Conservation (phyloP, 1,140 invertebrate species). For the Lasaia peninsularis region DNA sequence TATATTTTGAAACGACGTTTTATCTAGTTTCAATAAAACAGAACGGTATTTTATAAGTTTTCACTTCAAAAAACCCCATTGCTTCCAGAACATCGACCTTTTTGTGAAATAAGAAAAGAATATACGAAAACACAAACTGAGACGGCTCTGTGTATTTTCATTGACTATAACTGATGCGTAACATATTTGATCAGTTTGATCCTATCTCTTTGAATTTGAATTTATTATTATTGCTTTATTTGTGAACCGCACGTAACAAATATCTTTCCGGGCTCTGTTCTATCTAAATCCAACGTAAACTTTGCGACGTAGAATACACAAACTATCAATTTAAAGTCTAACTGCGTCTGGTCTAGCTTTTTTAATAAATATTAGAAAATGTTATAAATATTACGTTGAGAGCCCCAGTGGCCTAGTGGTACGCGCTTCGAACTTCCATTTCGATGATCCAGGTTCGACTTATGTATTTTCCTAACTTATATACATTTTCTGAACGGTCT, state of each 20-base stretch:
- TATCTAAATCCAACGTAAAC: constrained; percentile 14
- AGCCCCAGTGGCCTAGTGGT: too few species aligned
- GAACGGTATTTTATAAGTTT: too few species aligned
- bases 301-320: constrained; percentile 17
- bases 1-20: too few species aligned
- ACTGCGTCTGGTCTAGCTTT: neutral
- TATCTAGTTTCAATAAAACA: too few species aligned
- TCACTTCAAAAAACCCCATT: too few species aligned
- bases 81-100: too few species aligned
- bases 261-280: neutral
- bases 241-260: constrained; percentile 1
- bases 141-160: constrained; percentile 3
- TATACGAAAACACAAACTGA: neutral
- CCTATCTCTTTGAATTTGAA: constrained; percentile 10
- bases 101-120: too few species aligned
- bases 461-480: too few species aligned
- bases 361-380: neutral
- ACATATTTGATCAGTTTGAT: neutral
- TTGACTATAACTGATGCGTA: constrained; percentile 1
- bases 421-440: too few species aligned
- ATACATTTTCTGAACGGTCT: too few species aligned
- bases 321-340: constrained; percentile 15
- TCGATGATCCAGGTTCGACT: too few species aligned
- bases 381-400: neutral
- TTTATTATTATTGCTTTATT: constrained; percentile 11